Conservation (phyloP, 1,140 invertebrate genomes). For the Eriocheir sinensis region DNA sequence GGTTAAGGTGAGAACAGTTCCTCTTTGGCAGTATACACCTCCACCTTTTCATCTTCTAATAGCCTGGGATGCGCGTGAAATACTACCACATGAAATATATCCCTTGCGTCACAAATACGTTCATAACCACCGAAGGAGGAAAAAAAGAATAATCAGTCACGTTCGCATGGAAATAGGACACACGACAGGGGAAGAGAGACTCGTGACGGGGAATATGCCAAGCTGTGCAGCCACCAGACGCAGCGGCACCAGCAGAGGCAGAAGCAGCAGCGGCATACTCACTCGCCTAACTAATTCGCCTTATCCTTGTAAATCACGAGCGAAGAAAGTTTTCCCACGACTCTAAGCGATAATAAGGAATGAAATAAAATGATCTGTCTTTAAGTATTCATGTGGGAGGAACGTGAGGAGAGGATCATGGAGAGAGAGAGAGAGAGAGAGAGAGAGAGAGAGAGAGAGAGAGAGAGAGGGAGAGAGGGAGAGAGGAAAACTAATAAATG, state of each 20-base stretch:
- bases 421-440: slow-evolving; percentile 15
- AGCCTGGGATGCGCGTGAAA: no score
- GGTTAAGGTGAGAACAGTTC: no score
- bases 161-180: no score
- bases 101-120: no score
- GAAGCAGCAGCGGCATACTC: background rate
- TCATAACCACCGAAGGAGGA: no score
- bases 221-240: no score
- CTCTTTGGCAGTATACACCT: no score
- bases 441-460: slow-evolving; percentile 22
- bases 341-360: background rate
- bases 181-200: no score
- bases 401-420: background rate
- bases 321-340: background rate
- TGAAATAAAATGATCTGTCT: background rate
- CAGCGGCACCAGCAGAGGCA: background rate
- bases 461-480: background rate
- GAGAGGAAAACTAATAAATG: background rate
- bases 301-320: background rate
- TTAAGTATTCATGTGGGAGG: background rate
- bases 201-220: no score
- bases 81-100: no score
- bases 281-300: background rate
- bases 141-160: no score
- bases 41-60: no score